A percentile compares a stretch with the other conserved stretches of the same genome.
Conservation (phyloP, 2,888 invertebrate species). For the Isotomurus palustris region DNA sequence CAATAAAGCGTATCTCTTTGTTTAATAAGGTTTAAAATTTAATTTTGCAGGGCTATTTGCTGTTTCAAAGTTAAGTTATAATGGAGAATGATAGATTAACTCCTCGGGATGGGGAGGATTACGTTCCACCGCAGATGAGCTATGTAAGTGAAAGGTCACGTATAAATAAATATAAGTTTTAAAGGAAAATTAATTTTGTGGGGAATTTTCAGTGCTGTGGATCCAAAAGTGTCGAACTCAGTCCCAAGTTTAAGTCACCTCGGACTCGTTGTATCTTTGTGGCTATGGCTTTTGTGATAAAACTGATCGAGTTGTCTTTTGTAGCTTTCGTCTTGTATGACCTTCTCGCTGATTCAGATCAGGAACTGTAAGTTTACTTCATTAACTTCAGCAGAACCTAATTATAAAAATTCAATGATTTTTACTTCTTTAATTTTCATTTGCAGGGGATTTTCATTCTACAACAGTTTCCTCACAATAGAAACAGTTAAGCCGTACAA, state of each 20-base stretch:
- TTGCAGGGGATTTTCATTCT: conserved; percentile 22
- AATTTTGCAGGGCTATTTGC: neutral
- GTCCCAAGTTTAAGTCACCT: conserved; percentile 19
- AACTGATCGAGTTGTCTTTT: conserved; percentile 20
- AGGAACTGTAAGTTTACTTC: conserved; percentile 26
- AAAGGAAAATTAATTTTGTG: neutral
- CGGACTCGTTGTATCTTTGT: conserved; percentile 27
- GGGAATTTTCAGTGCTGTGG: conserved; percentile 23
- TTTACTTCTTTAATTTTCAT: no score
- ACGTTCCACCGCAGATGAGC: conserved; percentile 27
- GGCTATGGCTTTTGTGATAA: conserved; percentile 24
- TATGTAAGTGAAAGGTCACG: conserved; percentile 20
- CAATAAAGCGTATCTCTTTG: no score
- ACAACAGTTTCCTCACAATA: conserved; percentile 19
- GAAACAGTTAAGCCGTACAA: conserved; percentile 29
- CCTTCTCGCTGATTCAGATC: conserved; percentile 26
- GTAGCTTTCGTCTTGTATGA: conserved; percentile 22
- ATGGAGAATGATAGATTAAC: conserved; percentile 30
- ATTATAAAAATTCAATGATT: neutral
- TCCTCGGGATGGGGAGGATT: conserved; percentile 20
- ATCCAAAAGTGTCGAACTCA: conserved; percentile 13
- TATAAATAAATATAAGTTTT: neutral
- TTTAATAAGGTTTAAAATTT: no score
- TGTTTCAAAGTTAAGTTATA: no score
- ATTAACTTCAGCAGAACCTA: conserved; percentile 4